Percentiles rank a stretch among this genome's conserved stretches.
Evolutionary conservation across 1,140 invertebrate genomes (phyloP).

Genomic region (Halictus rubicundus): DNA sequence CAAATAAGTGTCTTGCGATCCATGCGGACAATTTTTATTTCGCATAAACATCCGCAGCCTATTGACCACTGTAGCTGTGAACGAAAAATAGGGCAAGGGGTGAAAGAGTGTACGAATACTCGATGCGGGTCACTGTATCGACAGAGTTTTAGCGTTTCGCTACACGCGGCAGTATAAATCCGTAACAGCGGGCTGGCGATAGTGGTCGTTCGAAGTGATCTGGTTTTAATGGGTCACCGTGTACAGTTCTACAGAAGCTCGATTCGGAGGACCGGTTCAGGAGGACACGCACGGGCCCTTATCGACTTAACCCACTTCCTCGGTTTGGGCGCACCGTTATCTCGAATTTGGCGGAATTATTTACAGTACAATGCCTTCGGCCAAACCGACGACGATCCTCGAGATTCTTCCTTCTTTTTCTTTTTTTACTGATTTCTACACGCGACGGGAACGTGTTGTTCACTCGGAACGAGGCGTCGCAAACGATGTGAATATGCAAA

Average conservation of each 20-base stretch:
- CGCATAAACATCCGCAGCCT: no score
- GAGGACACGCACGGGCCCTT: constrained; percentile 39
- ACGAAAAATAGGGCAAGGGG: no score
- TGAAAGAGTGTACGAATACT: no score
- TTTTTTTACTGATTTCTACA: not conserved
- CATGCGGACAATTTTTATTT: no score
- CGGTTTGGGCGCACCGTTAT: constrained; percentile 57
- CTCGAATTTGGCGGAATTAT: constrained; percentile 58
- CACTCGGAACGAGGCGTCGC: not conserved
- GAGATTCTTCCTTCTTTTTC: no score
- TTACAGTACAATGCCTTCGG: not conserved
- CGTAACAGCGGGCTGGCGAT: no score
- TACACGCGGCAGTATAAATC: no score
- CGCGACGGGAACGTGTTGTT: not conserved
- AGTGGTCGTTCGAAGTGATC: no score
- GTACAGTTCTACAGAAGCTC: not conserved
- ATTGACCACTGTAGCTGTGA: no score
- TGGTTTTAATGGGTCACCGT: not conserved
- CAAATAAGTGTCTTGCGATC: no score
- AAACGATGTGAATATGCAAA: not conserved
- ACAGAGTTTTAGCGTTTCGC: no score
- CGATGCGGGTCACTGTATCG: no score
- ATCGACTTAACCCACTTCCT: constrained; percentile 65
- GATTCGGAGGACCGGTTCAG: constrained; percentile 60
- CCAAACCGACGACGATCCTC: not conserved